Evolutionary conservation across 2,797 vertebrate genomes (phyloP).

Genomic region (Lemur catta): DNA sequence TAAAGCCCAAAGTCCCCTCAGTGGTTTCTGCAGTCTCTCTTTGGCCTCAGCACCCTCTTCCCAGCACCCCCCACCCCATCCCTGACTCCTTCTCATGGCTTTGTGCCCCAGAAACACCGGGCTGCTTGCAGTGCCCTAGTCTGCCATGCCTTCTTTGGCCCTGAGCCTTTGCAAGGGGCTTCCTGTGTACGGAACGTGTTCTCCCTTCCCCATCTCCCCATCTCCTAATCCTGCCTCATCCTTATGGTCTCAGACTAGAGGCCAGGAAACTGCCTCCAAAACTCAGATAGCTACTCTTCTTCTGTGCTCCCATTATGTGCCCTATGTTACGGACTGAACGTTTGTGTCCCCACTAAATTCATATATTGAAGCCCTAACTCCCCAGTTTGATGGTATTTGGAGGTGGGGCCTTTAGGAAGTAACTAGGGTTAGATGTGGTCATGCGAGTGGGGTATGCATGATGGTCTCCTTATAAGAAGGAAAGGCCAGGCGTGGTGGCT

Average conservation of each 20-base stretch:
- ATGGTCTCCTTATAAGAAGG: background rate
- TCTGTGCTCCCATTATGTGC: background rate
- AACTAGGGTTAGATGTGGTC: background rate
- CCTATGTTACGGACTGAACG: background rate
- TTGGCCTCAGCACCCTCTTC: background rate
- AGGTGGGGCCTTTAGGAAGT: background rate
- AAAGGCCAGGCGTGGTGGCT: background rate
- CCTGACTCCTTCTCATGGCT: background rate
- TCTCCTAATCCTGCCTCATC: background rate
- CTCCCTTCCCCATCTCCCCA: background rate
- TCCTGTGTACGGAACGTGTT: background rate
- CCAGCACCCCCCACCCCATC: background rate
- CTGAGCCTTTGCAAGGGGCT: background rate
- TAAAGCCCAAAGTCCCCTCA: background rate
- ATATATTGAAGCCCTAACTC: background rate
- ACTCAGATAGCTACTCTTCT: background rate
- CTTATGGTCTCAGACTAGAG: background rate
- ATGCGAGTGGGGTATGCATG: background rate
- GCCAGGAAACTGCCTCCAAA: background rate
- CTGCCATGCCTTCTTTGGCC: background rate
- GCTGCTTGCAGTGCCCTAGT: background rate
- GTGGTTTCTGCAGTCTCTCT: background rate
- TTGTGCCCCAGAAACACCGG: background rate
- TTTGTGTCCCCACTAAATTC: background rate
- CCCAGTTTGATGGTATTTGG: background rate